A percentile compares a stretch with the other conserved stretches of the same genome.
Evolutionary conservation across 2,797 vertebrate species (phyloP).

Genomic region (Siniperca undulata): DNA sequence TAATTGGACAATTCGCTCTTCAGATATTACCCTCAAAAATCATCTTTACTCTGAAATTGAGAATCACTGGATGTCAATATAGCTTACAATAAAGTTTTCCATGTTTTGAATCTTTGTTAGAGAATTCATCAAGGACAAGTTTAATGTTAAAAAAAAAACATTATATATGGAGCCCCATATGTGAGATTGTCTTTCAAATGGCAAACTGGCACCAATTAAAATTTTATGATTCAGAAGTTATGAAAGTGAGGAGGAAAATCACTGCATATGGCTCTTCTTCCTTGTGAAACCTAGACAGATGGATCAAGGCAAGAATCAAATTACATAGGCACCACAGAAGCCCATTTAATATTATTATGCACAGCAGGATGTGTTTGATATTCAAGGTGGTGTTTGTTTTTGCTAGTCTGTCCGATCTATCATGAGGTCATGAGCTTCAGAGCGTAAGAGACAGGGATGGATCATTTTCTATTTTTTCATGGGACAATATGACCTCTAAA

Average conservation of each 20-base stretch:
- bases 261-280: conserved; percentile 32
- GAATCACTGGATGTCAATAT: not conserved
- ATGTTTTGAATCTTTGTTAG: not conserved
- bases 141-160: not conserved
- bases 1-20: not conserved
- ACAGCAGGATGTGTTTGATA: conserved; percentile 54
- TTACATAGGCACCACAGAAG: conserved; percentile 38
- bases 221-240: not conserved
- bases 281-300: conserved; percentile 50
- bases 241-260: conserved; percentile 7
- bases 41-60: not conserved
- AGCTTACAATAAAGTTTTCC: not conserved
- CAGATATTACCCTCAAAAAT: not conserved
- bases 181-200: conserved; percentile 8
- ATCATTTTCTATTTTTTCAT: not conserved
- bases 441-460: not conserved
- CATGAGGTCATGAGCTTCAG: conserved; percentile 31
- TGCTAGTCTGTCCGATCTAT: conserved; percentile 22
- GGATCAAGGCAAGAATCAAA: conserved; percentile 51
- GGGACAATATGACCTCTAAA: conserved; percentile 12
- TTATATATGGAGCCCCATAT: not conserved
- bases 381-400: conserved; percentile 60
- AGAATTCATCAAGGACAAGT: conserved; percentile 5
- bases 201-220: conserved; percentile 36
- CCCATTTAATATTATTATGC: conserved; percentile 43